Evolutionary conservation across 2,113 vertebrate genomes (phyloP).

Genomic region (Anoura caudifer): DNA sequence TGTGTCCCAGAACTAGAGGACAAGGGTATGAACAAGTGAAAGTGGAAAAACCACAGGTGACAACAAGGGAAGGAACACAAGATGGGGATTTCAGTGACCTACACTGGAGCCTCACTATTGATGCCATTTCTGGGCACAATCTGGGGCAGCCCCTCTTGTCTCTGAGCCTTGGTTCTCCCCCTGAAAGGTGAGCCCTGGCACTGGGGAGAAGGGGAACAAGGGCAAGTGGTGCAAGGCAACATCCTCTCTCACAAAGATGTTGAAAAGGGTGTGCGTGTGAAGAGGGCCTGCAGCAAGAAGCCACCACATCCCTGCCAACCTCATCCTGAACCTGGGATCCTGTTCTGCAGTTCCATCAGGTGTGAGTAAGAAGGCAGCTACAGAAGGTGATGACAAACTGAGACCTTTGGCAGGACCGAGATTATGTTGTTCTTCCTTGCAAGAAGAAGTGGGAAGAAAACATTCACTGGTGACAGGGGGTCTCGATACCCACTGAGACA

Average conservation of each 20-base stretch:
- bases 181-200: not conserved
- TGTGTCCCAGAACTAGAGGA: not conserved
- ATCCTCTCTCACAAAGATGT: not conserved
- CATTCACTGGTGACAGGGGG: not conserved
- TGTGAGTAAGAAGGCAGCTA: not conserved
- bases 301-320: accelerated
- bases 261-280: accelerated
- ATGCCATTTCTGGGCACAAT: too few species aligned
- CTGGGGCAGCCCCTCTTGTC: not conserved
- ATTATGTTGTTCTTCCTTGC: not conserved
- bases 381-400: not conserved
- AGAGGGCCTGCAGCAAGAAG: not conserved
- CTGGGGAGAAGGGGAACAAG: not conserved
- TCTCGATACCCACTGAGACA: not conserved
- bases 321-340: not conserved
- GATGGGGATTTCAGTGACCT: not conserved
- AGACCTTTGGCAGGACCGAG: not conserved
- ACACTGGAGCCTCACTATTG: not conserved
- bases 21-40: not conserved
- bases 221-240: not conserved
- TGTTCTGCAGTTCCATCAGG: too few species aligned
- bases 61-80: not conserved
- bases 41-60: not conserved
- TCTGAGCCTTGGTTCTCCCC: not conserved
- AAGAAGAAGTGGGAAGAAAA: not conserved